These are phyloP conservation scores for Mus caroli DNA, from an alignment of 2,797 vertebrate genomes.

Conservation along the genomic window DNA sequence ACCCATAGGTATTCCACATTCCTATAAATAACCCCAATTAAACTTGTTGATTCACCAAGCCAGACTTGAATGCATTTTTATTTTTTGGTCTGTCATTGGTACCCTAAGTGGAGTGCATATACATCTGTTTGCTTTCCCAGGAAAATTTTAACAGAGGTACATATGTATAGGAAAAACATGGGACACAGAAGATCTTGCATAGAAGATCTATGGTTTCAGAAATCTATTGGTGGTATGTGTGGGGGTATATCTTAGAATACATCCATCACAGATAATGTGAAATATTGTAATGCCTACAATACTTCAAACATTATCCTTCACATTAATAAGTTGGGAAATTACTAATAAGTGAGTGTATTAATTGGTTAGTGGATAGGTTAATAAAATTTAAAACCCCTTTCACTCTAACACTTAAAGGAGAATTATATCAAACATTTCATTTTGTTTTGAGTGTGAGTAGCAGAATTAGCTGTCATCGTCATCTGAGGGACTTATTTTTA, in stretches of 20 bases:
- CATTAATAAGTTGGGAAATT: constrained; percentile 10
- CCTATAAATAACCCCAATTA: neutral
- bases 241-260: neutral
- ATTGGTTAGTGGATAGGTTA: constrained; percentile 14
- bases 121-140: neutral
- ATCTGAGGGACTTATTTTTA: constrained; percentile 21
- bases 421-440: constrained; percentile 40
- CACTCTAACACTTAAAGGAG: constrained; percentile 3
- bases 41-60: neutral
- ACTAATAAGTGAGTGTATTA: neutral
- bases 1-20: neutral
- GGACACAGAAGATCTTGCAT: neutral
- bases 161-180: neutral
- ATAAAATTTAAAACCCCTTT: neutral
- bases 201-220: neutral
- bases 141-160: neutral
- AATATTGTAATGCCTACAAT: neutral
- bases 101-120: neutral
- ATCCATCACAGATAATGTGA: neutral
- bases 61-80: neutral
- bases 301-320: neutral
- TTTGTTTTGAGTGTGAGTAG: constrained; percentile 26
- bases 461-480: constrained; percentile 38
- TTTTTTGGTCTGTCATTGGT: neutral
- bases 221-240: neutral